Evolutionary conservation across 2,113 vertebrate species (phyloP).

Genomic region (Lophura nycthemera): DNA sequence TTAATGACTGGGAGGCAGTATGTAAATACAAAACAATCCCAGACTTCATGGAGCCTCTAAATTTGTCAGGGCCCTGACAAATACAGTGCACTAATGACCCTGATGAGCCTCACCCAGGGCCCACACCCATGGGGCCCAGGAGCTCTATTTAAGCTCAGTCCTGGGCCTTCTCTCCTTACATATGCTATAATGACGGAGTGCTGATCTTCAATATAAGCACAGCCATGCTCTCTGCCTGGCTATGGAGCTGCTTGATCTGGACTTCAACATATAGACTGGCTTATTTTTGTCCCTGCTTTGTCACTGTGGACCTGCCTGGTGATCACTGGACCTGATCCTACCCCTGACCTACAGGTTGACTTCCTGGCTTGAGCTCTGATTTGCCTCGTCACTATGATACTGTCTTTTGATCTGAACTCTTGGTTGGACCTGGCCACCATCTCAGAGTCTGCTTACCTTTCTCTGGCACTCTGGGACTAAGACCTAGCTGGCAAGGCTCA

Average conservation of each 20-base stretch:
- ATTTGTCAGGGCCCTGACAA: background rate
- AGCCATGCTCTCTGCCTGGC: background rate
- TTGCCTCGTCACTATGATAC: background rate
- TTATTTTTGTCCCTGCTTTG: background rate
- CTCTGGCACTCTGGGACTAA: background rate
- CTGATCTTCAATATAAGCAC: rapidly evolving
- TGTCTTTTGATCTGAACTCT: background rate
- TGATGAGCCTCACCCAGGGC: background rate
- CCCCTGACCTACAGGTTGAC: background rate
- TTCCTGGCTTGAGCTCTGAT: background rate
- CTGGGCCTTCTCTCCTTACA: rapidly evolving
- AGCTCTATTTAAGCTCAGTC: background rate
- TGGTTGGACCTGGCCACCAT: background rate
- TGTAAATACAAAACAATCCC: conserved; percentile 18
- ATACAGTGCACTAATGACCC: background rate
- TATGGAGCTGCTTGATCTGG: background rate
- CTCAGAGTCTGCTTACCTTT: background rate
- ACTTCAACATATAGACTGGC: background rate
- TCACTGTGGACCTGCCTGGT: background rate
- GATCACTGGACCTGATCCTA: background rate
- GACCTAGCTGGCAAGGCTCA: background rate
- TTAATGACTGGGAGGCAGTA: background rate
- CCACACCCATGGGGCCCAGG: background rate
- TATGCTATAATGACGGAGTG: rapidly evolving
- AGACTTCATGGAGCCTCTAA: conserved; percentile 33